Base-by-base conservation (phyloP, 2,113 vertebrate species). In the Melierax canorus region DNA sequence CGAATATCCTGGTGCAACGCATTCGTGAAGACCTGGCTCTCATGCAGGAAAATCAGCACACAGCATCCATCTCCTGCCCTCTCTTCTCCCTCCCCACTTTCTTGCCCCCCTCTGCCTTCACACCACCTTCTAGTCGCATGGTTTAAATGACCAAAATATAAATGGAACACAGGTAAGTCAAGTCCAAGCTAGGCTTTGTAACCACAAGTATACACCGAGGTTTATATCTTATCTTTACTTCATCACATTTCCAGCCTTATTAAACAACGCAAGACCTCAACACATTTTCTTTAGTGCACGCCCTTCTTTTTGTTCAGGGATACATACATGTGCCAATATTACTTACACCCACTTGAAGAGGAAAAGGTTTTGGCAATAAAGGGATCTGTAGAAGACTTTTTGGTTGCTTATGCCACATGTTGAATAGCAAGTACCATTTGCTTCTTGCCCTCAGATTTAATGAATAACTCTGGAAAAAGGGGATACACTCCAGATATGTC, bases 1-100 rank as follows among this genome's bases (percentile, higher is more conserved):
- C 0, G 1, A 18, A n/a, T 41, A 55, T 45, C n/a, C 41, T 48
- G 19, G 20, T 24, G 22, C 11, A 39, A 64, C 3, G 1, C 12
- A 13, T 13, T 51, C 5, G 6, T 30, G 15, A 38, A 77, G 59
- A 72, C 50, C n/a, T 15, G 30, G 21, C 7, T 77, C 29, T 53
- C 38, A 7, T 16, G 59, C 14, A 84, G 53, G 32, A 62, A 68
- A 66, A 50, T 9, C 32, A 51, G 15, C 17, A n/a, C 19, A 39
- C 19, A 22, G 13, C 27, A 45, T 9, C 36, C 55, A 59, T 9
- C 20, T 30, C 34, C 50, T 51, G 45, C 29, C 32, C 14, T 63
- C 20, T 69, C 29, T 41, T 51, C 48, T 26, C 55, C 34, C 32
- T 50, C 36, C 12, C 14, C 36, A 34, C 4, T 14, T 46, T 39